These are phyloP conservation scores for Unio pictorum DNA, from an alignment of 2,888 invertebrate species.

Conservation along the genomic window DNA sequence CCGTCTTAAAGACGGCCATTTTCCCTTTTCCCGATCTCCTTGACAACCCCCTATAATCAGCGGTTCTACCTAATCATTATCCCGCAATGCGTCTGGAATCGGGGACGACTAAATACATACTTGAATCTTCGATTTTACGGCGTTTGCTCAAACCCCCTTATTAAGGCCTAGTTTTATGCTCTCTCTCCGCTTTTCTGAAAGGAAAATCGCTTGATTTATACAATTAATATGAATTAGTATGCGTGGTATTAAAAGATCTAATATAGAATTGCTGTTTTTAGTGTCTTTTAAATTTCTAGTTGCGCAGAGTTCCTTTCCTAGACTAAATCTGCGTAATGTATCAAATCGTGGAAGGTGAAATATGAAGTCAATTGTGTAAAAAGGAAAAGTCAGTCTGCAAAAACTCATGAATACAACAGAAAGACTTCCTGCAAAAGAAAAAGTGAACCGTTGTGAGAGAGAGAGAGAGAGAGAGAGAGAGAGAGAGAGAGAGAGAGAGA, in stretches of 20 bases:
- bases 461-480: constrained; percentile 3
- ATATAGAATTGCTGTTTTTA: constrained; percentile 24
- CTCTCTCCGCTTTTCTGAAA: constrained; percentile 30
- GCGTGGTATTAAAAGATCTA: constrained; percentile 35
- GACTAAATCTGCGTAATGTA: no score
- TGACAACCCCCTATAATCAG: constrained; percentile 18
- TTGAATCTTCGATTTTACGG: constrained; percentile 41
- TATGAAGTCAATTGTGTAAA: no score
- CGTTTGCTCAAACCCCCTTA: constrained; percentile 17
- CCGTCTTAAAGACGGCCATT: background rate
- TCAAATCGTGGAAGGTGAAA: no score
- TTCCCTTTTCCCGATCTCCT: constrained; percentile 22
- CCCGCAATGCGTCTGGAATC: constrained; percentile 30
- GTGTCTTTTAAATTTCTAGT: constrained; percentile 16
- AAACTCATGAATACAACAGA: no score
- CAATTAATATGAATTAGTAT: constrained; percentile 35
- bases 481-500: background rate
- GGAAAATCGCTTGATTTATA: constrained; percentile 30
- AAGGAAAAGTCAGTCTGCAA: no score
- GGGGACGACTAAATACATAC: constrained; percentile 41
- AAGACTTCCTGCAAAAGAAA: no score
- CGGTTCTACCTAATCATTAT: constrained; percentile 21
- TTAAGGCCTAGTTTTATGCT: constrained; percentile 25
- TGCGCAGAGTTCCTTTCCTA: background rate
- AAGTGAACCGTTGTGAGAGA: background rate